Conservation (phyloP, 2,888 invertebrate species). For the Baccha elongata region DNA sequence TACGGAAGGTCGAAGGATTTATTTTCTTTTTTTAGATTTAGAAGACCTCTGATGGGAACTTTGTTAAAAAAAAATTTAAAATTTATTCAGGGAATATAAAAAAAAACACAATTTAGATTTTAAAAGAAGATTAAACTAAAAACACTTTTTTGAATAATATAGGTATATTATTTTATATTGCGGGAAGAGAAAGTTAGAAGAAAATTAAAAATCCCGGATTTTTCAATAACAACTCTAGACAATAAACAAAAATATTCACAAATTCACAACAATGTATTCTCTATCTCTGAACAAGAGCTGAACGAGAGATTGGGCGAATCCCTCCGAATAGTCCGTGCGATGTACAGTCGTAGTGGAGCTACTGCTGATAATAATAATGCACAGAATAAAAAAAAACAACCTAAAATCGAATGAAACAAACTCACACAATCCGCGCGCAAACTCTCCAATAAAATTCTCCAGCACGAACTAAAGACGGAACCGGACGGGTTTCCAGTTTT, state of each 20-base stretch:
- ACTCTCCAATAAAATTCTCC: constrained; percentile 72
- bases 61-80: not conserved
- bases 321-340: constrained; percentile 25
- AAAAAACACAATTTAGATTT: not conserved
- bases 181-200: constrained; percentile 22
- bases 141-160: not conserved
- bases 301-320: constrained; percentile 29
- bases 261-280: constrained; percentile 24
- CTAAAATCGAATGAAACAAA: constrained; percentile 2
- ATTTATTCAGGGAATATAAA: not conserved
- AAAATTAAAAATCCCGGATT: constrained; percentile 13
- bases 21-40: not conserved
- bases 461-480: constrained; percentile 69
- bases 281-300: constrained; percentile 29
- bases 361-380: constrained; percentile 33
- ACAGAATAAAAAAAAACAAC: constrained; percentile 1
- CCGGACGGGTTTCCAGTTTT: constrained; percentile 66
- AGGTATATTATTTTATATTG: no score
- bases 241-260: constrained; percentile 10
- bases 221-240: not conserved
- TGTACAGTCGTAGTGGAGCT: constrained; percentile 15
- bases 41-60: not conserved
- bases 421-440: constrained; percentile 55
- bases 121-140: not conserved
- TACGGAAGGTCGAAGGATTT: constrained; percentile 15